Conservation (phyloP, 1,140 invertebrate species). For the Hydropsyche tenuis region DNA sequence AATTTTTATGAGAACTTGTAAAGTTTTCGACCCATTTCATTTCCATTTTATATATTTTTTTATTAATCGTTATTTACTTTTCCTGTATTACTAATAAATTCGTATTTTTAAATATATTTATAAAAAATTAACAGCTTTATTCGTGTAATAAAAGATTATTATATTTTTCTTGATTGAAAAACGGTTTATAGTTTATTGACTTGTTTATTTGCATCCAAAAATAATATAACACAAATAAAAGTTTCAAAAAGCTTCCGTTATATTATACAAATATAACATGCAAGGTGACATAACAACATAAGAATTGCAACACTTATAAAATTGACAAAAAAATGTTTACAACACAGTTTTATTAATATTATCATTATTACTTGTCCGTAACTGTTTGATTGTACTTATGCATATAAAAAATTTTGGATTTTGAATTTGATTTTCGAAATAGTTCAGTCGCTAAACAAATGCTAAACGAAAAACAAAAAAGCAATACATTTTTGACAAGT, state of each 20-base stretch:
- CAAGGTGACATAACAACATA: conserved; percentile 4
- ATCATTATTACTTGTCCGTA: conserved; percentile 6
- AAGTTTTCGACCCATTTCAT: no score
- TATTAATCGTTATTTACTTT: no score
- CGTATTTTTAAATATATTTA: no score
- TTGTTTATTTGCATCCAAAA: conserved; percentile 30
- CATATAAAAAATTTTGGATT: background rate
- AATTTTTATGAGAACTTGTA: no score
- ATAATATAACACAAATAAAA: conserved; percentile 39
- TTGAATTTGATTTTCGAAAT: no score
- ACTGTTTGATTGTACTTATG: background rate
- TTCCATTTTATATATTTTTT: no score
- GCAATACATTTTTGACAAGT: conserved; percentile 49
- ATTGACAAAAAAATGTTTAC: background rate
- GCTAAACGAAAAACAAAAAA: conserved; percentile 34
- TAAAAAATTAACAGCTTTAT: no score
- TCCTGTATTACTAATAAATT: no score
- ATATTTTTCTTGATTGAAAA: background rate
- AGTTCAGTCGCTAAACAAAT: background rate
- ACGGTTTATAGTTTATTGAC: conserved; percentile 27
- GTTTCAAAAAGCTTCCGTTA: conserved; percentile 14
- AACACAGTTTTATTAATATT: background rate
- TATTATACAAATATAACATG: conserved; percentile 10
- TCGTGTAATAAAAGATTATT: no score
- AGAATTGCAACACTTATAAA: conserved; percentile 11